Evolutionary conservation across 2,113 vertebrate genomes (phyloP), one percentile per base, ranked within the genome.

Genomic region (Mirza zaza): DNA sequence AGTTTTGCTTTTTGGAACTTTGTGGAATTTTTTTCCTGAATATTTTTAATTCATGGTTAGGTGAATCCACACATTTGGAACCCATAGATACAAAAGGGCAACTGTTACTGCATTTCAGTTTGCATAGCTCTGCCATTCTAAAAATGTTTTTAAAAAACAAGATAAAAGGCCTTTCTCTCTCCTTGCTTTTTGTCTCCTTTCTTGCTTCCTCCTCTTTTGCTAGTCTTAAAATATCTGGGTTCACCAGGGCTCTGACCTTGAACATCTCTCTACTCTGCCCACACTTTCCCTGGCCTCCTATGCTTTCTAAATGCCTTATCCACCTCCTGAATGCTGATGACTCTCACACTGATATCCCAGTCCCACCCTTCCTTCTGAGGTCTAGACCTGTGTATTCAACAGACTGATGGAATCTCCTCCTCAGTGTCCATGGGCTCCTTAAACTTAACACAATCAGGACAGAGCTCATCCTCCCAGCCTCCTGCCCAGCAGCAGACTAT

Each of bases 401-500:
- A 59, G 8, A 79, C 1, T n/a, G 65, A 14, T 5, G 5, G 29
- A 67, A 23, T 36, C 29, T 85, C 32, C 34, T 61, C 13, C 23
- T 65, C 21, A 25, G 3, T 29, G 23, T 13, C n/a, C 25, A 27
- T 29, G 13, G 17, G 10, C 15, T 61, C 12, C 39, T 90, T 63
- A 42, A 36, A 55, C 2, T 18, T 36, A 80, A n/a, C 42, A 17
- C 2, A 17, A 34, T 13, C 10, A 79, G 14, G 3, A 12, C 4
- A 71, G 10, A 77, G 0, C n/a, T 8, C 63, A n/a, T 32, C 27
- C 6, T 63, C 5, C 11, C 70, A 13, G 27, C 0, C 1, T 4
- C 9, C 36, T 68, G 21, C 21, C 27, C 15, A n/a, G 1, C 0
- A 48, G 34, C 34, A 87, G 36, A 84, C 5, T 45, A 29, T 13